Conservation (phyloP, 2,797 vertebrate genomes). For the Alectoris magna region DNA sequence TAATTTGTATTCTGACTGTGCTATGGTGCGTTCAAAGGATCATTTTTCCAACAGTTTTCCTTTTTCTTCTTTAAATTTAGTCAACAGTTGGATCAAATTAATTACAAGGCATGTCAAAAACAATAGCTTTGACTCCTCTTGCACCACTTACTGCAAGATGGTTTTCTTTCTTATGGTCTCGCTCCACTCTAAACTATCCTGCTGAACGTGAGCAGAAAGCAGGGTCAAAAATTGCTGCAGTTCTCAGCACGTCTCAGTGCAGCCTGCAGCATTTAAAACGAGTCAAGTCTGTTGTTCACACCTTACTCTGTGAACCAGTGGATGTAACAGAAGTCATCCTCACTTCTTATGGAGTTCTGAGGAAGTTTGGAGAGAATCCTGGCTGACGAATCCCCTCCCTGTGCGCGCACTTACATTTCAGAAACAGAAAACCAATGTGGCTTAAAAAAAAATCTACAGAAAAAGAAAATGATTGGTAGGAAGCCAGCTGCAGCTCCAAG, state of each 20-base stretch:
- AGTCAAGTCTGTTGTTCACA: background rate
- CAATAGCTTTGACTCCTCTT: background rate
- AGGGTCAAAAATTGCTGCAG: background rate
- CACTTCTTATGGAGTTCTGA: background rate
- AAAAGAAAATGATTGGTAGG: background rate
- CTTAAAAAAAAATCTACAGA: background rate
- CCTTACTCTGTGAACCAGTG: background rate
- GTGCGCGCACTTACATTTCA: background rate
- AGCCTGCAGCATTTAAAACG: background rate
- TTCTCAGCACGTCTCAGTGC: background rate
- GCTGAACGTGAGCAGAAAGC: background rate
- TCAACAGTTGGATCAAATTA: slow-evolving; percentile 13
- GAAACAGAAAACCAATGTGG: background rate
- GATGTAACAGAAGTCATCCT: rapidly evolving
- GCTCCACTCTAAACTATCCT: background rate
- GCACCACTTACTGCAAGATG: background rate
- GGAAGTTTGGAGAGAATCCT: background rate
- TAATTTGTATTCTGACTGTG: slow-evolving; percentile 61
- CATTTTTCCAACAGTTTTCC: slow-evolving; percentile 21
- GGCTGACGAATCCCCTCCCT: rapidly evolving
- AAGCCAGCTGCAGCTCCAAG: background rate
- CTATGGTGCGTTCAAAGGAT: background rate
- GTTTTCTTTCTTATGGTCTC: background rate
- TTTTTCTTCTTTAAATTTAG: background rate
- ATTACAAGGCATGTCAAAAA: background rate